These are phyloP conservation scores for Crotalus adamanteus DNA, from an alignment of 2,797 vertebrate species.

Conservation along the genomic window DNA sequence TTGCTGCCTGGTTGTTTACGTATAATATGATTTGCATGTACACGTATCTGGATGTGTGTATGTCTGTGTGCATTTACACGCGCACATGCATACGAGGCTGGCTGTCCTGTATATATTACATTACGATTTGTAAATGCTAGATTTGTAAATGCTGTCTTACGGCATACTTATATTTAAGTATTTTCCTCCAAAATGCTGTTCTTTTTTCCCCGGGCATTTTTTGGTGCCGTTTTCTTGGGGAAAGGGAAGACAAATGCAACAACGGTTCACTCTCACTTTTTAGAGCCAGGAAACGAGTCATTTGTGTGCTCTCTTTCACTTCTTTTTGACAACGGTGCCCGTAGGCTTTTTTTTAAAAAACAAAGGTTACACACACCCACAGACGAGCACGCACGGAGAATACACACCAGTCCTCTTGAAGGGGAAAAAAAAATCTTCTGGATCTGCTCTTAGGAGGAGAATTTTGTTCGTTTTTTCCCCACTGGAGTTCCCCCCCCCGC, in stretches of 20 bases:
- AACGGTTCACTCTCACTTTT: slow-evolving; percentile 34
- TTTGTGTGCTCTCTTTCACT: background rate
- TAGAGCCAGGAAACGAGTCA: background rate
- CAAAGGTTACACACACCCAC: background rate
- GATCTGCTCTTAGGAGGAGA: too few relatives aligned
- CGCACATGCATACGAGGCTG: background rate
- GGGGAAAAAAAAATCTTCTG: too few relatives aligned
- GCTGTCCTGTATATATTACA: background rate
- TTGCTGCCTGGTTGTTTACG: background rate
- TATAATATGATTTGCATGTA: background rate
- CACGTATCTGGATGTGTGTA: background rate
- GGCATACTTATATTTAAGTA: background rate
- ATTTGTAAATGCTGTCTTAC: slow-evolving; percentile 38
- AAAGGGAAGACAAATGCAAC: slow-evolving; percentile 24
- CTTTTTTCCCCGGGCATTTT: slow-evolving; percentile 53
- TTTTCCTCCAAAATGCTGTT: background rate
- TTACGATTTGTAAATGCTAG: background rate
- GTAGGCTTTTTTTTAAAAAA: background rate
- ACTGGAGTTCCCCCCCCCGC: too few relatives aligned
- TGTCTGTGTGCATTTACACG: background rate
- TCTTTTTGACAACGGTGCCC: background rate
- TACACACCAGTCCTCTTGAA: background rate
- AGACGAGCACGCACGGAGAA: background rate
- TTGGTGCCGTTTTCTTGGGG: slow-evolving; percentile 45
- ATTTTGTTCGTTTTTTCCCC: background rate